These are phyloP conservation scores for Pipa parva DNA, from an alignment of 2,113 vertebrate species.

Conservation along the genomic window DNA sequence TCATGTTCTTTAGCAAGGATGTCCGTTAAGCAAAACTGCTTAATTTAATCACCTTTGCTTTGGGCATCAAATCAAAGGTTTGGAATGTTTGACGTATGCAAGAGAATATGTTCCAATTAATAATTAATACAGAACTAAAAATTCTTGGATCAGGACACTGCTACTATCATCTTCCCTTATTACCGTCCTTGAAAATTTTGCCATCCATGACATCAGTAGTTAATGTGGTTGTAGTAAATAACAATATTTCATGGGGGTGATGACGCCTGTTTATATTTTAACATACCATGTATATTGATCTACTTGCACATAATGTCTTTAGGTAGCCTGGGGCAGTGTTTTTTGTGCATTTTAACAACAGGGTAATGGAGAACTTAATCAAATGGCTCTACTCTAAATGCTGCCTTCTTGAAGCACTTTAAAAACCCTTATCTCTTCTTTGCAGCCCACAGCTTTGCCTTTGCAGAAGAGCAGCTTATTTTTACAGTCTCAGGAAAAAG, in stretches of 20 bases:
- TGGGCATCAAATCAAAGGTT: no score
- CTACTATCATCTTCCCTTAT: not conserved
- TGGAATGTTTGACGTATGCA: no score
- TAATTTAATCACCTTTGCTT: no score
- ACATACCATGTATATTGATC: conserved; percentile 37
- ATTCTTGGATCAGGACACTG: no score
- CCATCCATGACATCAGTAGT: conserved; percentile 1
- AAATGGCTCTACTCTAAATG: conserved; percentile 35
- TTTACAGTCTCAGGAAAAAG: conserved; percentile 21
- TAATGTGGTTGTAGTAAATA: conserved; percentile 17
- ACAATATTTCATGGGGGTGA: conserved; percentile 20
- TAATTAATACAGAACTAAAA: no score
- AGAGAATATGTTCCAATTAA: no score
- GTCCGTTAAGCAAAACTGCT: no score
- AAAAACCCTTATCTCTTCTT: conserved; percentile 37
- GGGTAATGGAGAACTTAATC: conserved; percentile 38
- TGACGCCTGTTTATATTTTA: conserved; percentile 28
- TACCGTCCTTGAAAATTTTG: conserved; percentile 17
- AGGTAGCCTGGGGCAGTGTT: conserved; percentile 26
- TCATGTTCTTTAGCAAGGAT: no score
- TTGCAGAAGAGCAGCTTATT: conserved; percentile 30
- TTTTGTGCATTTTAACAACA: conserved; percentile 38
- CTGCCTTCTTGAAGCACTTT: conserved; percentile 37
- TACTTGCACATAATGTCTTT: conserved; percentile 32
- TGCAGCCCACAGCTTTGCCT: conserved; percentile 39